Conservation (phyloP, 2,113 vertebrate genomes). For the Petaurus breviceps region DNA sequence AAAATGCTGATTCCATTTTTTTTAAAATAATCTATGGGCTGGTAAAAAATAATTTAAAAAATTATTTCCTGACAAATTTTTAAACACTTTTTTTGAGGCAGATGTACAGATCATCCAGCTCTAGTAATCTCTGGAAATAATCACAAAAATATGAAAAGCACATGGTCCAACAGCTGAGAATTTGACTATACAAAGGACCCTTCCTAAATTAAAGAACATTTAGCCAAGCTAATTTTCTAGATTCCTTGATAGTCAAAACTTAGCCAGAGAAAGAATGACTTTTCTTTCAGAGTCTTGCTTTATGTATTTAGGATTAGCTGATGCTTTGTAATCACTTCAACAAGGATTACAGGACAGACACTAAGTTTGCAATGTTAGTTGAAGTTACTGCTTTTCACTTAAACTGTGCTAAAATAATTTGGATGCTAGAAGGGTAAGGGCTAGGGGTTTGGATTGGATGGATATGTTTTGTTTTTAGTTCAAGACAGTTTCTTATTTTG, state of each 20-base stretch:
- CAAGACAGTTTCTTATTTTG: not conserved
- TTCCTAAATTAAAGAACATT: not conserved
- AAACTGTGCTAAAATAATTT: not conserved
- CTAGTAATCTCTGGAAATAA: not conserved
- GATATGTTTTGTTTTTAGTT: not conserved
- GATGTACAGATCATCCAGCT: not conserved
- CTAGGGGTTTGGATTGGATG: not conserved
- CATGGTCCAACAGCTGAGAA: not conserved
- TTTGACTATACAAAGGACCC: not conserved
- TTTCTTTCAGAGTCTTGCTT: not conserved
- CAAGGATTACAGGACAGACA: not conserved
- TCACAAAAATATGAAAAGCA: not conserved
- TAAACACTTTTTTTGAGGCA: not conserved
- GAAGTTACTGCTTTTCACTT: not conserved
- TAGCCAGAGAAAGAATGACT: not conserved
- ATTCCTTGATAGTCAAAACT: not conserved
- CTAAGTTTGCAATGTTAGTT: not conserved
- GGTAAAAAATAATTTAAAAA: not conserved
- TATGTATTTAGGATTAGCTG: not conserved
- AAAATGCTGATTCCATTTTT: not conserved
- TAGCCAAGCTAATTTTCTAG: not conserved
- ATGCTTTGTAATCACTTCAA: not conserved
- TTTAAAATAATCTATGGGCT: not conserved
- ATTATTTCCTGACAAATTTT: not conserved
- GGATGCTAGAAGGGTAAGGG: not conserved